Percentiles rank a stretch among this genome's conserved stretches.
These are phyloP conservation scores for Phyllostomus hastatus DNA, from an alignment of 2,113 vertebrate species.

Conservation along the genomic window DNA sequence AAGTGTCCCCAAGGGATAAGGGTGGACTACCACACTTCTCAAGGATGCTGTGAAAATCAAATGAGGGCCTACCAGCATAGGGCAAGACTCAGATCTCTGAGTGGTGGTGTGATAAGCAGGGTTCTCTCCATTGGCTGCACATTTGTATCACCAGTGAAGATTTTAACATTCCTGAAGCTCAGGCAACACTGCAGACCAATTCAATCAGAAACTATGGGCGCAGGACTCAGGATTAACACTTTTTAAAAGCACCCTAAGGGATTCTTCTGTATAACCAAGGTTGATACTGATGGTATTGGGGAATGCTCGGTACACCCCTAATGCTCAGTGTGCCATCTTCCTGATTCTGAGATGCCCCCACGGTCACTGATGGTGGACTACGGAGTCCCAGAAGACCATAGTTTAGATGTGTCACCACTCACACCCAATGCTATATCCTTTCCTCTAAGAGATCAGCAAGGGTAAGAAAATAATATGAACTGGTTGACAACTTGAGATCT, in stretches of 20 bases:
- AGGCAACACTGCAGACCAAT: too few relatives aligned
- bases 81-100: not conserved
- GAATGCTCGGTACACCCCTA: accelerated
- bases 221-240: too few relatives aligned
- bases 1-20: not conserved
- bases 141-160: not conserved
- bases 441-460: accelerated
- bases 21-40: not conserved
- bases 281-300: accelerated
- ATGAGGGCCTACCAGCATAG: accelerated
- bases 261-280: not conserved
- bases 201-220: not conserved
- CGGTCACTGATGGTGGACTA: accelerated
- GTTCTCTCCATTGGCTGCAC: not conserved
- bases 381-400: not conserved
- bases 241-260: not conserved
- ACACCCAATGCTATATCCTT: accelerated
- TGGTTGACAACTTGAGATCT: accelerated
- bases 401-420: accelerated
- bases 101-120: too few relatives aligned
- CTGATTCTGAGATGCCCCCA: not conserved
- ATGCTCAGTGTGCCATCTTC: accelerated
- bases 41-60: not conserved
- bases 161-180: not conserved
- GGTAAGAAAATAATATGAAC: not conserved